phyloP scores from a whole-genome alignment of 37 sponge, comb jelly and placozoan genomes.

The Dysidea cf. avara region DNA sequence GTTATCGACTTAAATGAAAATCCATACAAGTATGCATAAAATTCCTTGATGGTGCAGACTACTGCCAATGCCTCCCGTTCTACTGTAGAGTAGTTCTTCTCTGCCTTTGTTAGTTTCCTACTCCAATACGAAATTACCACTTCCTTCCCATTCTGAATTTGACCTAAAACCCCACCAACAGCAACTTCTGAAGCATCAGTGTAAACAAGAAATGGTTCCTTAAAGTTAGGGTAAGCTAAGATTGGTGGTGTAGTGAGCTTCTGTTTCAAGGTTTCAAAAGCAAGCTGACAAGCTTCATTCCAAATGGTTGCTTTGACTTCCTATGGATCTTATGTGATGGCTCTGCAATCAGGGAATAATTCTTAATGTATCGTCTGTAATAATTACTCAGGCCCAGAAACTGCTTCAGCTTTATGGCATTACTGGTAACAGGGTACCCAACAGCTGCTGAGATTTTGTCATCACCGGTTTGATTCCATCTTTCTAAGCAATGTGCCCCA shows the following conservation, averaged over 20 bases:
- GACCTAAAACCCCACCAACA: conserved; percentile 9
- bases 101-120: background rate
- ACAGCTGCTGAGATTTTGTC: no score
- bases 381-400: no score
- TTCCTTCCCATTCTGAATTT: background rate
- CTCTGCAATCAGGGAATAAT: no score
- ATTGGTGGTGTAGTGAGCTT: background rate
- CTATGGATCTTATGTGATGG: background rate
- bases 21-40: background rate
- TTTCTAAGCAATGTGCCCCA: no score
- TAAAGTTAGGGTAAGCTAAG: conserved; percentile 4
- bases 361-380: no score
- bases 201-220: background rate
- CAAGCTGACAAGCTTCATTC: conserved; percentile 9
- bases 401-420: no score
- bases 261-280: conserved; percentile 1
- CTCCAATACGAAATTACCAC: conserved; percentile 2
- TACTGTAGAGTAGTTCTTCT: conserved; percentile 7
- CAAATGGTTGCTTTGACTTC: conserved; percentile 26
- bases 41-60: conserved; percentile 3
- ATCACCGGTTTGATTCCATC: no score
- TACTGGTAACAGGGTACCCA: no score
- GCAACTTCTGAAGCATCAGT: conserved; percentile 7
- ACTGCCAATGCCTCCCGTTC: conserved; percentile 6
- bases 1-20: conserved; percentile 9